A percentile compares a stretch with the other conserved stretches of the same genome.
Conservation (phyloP, 2,797 vertebrate species). For the Microctenopoma lineatum region DNA sequence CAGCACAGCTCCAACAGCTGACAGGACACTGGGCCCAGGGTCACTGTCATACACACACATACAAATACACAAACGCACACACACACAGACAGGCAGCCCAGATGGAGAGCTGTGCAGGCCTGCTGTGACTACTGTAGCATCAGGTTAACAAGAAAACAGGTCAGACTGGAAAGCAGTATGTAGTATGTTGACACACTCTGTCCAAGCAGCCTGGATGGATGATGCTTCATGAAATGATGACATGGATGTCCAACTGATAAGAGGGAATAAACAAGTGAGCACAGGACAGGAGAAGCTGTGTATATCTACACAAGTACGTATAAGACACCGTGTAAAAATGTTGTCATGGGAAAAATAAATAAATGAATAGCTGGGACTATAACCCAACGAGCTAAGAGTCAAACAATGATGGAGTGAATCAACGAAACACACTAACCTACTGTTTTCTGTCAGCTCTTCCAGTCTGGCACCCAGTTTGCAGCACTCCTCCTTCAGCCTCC, state of each 20-base stretch:
- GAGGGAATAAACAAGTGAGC: slow-evolving; percentile 38
- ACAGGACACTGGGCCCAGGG: slow-evolving; percentile 85
- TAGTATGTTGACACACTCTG: slow-evolving; percentile 60
- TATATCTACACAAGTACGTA: neutral
- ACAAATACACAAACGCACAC: slow-evolving; percentile 19
- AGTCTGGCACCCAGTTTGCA: slow-evolving; percentile 83
- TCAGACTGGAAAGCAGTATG: slow-evolving; percentile 74
- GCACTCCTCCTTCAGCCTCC: slow-evolving; percentile 91
- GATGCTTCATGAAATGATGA: slow-evolving; percentile 55
- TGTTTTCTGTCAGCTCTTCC: slow-evolving; percentile 86
- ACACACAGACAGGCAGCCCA: slow-evolving; percentile 60
- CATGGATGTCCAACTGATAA: slow-evolving; percentile 46
- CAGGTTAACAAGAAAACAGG: slow-evolving; percentile 84
- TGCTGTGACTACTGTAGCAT: slow-evolving; percentile 82
- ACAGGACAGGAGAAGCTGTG: neutral
- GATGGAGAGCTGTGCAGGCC: slow-evolving; percentile 79
- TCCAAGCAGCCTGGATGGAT: slow-evolving; percentile 62
- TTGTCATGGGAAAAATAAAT: neutral
- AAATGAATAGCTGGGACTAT: neutral
- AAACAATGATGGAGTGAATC: neutral
- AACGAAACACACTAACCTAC: slow-evolving; percentile 79
- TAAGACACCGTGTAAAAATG: neutral
- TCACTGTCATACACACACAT: slow-evolving; percentile 64
- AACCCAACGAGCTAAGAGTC: slow-evolving; percentile 1
- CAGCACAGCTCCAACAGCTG: slow-evolving; percentile 86